Base-by-base conservation (phyloP, 2,888 invertebrate genomes). In the Macaria liturata region DNA sequence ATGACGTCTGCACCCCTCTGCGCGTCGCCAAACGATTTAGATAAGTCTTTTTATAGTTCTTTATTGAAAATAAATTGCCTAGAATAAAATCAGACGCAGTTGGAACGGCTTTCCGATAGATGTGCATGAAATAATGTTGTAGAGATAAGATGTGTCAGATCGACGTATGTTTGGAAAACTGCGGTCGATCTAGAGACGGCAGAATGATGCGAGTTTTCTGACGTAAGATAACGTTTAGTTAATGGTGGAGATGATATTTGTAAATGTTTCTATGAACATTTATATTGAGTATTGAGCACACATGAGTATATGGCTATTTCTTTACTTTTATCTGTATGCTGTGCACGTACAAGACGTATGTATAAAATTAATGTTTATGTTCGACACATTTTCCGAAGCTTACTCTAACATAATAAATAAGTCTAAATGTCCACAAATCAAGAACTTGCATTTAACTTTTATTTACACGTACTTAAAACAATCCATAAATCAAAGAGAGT, bases 31-130 rank as follows among this genome's bases (percentile, higher is more conserved):
- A 85, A 78, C 91, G 85, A 90, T 91, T 91, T 88, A 91, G 91
- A 91, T 91, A 91, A 91, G 90, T 90, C 90, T 87, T 90, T 91
- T 91, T 91, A 91, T 91, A 91, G 91, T 91, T 91, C 91, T 91
- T 91, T 91, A 91, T 91, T 91, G 91, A 91, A 91, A 91, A 90
- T 91, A 91, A 91, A 91, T 91, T 91, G 91, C 91, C 85, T 86
- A 91, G 91, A 91, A 91, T 91, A 89, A 90, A 91, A 89, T 91
- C 87, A 88, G 83, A 86, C 88, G 80, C 83, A 83, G 83, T 87
- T 80, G 79, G 76, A 89, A 91, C 88, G 90, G 88, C 83, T 91
- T 91, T 89, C 90, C 91, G 90, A 91, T 91, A 89, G 87, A 88
- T 90, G 86, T 84, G 83, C 86, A 88, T 90, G 91, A 90, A 90